A percentile compares a stretch with the other conserved stretches of the same genome.
These are phyloP conservation scores for Amblyteles armatorius DNA, from an alignment of 2,888 invertebrate genomes.

Conservation along the genomic window DNA sequence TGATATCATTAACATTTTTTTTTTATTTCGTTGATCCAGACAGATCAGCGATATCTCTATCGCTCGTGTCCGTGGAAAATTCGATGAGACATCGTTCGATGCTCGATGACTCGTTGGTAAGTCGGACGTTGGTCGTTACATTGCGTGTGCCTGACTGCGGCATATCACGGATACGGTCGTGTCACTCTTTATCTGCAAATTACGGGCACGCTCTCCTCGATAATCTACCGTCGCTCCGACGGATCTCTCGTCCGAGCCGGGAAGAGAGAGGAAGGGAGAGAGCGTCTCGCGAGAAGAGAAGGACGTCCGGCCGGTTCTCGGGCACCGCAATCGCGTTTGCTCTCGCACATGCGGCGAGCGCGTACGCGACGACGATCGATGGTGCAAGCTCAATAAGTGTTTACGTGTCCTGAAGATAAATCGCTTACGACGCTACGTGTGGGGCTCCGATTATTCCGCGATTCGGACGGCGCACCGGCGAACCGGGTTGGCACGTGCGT, in stretches of 20 bases:
- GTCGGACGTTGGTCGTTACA: conserved; percentile 3
- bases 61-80: conserved; percentile 34
- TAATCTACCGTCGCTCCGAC: conserved; percentile 54
- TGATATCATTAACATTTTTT: conserved; percentile 20
- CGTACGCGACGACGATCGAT: conserved; percentile 69
- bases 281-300: conserved; percentile 40
- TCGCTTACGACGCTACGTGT: conserved; percentile 78
- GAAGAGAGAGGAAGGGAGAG: conserved; percentile 5
- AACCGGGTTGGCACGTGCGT: conserved; percentile 44
- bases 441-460: conserved; percentile 74
- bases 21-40: neutral
- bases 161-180: conserved; percentile 45
- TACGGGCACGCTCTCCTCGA: conserved; percentile 59
- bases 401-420: conserved; percentile 81
- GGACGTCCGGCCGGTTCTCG: conserved; percentile 54
- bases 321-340: conserved; percentile 43
- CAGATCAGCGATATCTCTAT: conserved; percentile 39
- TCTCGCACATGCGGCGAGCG: conserved; percentile 70
- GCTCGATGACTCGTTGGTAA: neutral
- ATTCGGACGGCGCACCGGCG: conserved; percentile 57
- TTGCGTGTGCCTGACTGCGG: conserved; percentile 36
- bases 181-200: conserved; percentile 64
- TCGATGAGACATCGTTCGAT: conserved; percentile 43
- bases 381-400: conserved; percentile 80
- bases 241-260: conserved; percentile 28